These are phyloP conservation scores for Galbula dea DNA, from an alignment of 2,113 vertebrate genomes.

Conservation along the genomic window DNA sequence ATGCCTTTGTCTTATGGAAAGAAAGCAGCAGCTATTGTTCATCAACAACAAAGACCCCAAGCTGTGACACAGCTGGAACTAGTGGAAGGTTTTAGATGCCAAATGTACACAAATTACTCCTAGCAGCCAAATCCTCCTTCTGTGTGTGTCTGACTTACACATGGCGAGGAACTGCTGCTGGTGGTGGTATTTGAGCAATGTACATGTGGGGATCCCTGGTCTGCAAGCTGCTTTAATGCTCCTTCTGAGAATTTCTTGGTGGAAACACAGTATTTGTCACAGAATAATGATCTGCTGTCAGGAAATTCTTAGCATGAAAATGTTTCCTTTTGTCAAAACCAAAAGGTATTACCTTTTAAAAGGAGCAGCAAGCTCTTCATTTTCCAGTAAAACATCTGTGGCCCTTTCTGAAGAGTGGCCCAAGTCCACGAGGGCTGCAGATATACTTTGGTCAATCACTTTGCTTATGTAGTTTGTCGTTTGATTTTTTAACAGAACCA, in stretches of 20 bases:
- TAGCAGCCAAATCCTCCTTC: neutral
- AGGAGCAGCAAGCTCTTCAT: constrained; percentile 75
- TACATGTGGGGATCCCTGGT: neutral
- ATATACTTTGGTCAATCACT: constrained; percentile 79
- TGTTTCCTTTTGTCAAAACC: constrained; percentile 59
- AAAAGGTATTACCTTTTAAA: constrained; percentile 48
- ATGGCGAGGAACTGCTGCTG: neutral
- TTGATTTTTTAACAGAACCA: constrained; percentile 65
- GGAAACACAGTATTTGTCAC: constrained; percentile 37
- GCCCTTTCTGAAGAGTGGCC: constrained; percentile 65
- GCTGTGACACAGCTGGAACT: neutral
- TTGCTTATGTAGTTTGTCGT: constrained; percentile 60
- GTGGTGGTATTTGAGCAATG: neutral
- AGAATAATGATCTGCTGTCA: constrained; percentile 13
- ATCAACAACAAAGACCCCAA: neutral
- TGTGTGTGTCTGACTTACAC: neutral
- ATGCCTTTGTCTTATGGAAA: neutral
- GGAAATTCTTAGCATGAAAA: constrained; percentile 35
- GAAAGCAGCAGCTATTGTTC: constrained; percentile 5
- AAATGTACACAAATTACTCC: neutral
- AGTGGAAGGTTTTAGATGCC: neutral
- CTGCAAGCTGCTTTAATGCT: constrained; percentile 15
- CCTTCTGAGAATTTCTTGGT: constrained; percentile 21
- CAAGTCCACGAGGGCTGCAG: constrained; percentile 64
- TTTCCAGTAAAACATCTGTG: constrained; percentile 78